Evolutionary conservation across 2,113 vertebrate genomes (phyloP).

Genomic region (Equus quagga): DNA sequence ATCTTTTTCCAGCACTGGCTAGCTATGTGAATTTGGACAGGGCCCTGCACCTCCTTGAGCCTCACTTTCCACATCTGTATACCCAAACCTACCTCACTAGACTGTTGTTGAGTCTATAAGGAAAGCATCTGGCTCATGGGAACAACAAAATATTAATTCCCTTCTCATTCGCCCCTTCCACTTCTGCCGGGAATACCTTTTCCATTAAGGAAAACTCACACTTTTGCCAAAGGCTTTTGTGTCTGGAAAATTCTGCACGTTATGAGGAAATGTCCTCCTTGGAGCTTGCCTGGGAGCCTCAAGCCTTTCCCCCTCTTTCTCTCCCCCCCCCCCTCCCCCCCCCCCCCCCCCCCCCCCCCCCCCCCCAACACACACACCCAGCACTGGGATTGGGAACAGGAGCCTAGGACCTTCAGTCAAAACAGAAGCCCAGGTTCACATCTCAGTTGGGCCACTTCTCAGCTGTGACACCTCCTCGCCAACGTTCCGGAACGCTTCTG

Average conservation of each 20-base stretch:
- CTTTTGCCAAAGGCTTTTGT: not conserved
- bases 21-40: not conserved
- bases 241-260: not conserved
- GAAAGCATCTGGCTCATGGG: not conserved
- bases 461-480: not conserved
- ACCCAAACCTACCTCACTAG: not conserved
- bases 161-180: not conserved
- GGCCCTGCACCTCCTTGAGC: not conserved
- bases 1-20: not conserved
- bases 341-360: too few relatives aligned
- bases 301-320: not conserved
- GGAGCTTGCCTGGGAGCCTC: not conserved
- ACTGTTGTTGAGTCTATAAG: not conserved
- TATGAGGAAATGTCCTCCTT: not conserved
- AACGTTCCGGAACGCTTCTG: not conserved
- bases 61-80: not conserved
- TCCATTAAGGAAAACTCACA: not conserved
- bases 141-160: not conserved
- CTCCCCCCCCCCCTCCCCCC: too few relatives aligned
- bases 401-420: not conserved
- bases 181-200: not conserved
- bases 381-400: not conserved
- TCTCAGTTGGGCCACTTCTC: not conserved
- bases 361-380: rapidly evolving
- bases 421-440: not conserved